Evolutionary conservation across 2,888 invertebrate genomes (phyloP), one percentile per base, ranked within the genome.

Genomic region (Diadegma fenestrale): DNA sequence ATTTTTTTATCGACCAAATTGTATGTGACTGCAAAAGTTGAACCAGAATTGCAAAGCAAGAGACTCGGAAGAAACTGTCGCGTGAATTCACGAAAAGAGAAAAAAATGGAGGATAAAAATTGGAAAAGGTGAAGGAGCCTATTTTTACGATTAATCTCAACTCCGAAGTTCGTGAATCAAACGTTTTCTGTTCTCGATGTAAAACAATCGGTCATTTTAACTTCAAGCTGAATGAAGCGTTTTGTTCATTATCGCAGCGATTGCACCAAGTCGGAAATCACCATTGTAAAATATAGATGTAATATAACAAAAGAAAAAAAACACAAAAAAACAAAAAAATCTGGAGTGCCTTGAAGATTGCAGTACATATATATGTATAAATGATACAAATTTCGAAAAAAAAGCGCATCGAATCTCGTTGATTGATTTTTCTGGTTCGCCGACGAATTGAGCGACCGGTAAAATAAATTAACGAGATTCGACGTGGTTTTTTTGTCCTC

Each of bases 261-360:
- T 82, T 85, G 85, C 85, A 82, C 85, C 79, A 72, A 85, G 71
- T 82, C 76, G 82, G 54, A 86, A 81, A 86, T 85, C 85, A 86
- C 85, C 85, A 81, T 85, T 87, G 88, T 88, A 88, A 85, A 86
- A 88, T 87, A 88, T 85, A 85, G 86, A 87, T 86, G 87, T 85
- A 87, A 87, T 78, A 81, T 87, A 87, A 69, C 71, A 78, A 71
- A 66, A 75, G 30, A 26, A 63, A 64, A 37, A 63, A 33, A 33
- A 30, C 2, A 73, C 71, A 54, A 63, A 76, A 84, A 80, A 81
- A 85, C 69, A 84, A 79, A 85, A 83, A 93, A 92, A 93, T 93
- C 92, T 92, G 93, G 94, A 94, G 94, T 94, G 94, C 94, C 94
- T 94, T 94, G 92, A 92, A 93, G 91, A 93, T 92, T 92, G 92